These are phyloP conservation scores for Machaerirhynchus nigripectus DNA, from an alignment of 2,113 vertebrate species.

Conservation along the genomic window DNA sequence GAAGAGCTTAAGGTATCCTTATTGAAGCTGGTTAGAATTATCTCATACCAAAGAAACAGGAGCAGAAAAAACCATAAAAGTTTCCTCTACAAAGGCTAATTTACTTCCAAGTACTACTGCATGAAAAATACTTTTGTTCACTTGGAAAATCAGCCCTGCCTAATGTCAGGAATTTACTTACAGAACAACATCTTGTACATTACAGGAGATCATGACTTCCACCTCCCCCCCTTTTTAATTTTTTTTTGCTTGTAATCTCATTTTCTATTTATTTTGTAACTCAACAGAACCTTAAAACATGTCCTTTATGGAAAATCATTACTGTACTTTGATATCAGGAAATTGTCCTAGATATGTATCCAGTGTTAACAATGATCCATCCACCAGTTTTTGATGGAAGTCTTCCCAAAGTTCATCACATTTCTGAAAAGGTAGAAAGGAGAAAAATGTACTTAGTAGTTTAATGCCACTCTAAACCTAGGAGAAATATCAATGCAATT, in stretches of 20 bases:
- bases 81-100: neutral
- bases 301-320: neutral
- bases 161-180: neutral
- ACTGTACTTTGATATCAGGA: constrained; percentile 93
- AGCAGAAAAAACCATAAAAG: neutral
- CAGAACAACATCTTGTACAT: neutral
- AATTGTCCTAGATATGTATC: constrained; percentile 93
- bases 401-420: constrained; percentile 96
- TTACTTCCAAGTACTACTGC: neutral
- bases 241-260: neutral
- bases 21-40: neutral
- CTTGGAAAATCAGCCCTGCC: neutral
- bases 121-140: neutral
- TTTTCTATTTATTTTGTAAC: neutral
- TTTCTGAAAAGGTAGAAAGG: constrained; percentile 77
- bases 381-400: constrained; percentile 96
- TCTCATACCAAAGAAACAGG: neutral
- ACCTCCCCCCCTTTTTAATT: neutral
- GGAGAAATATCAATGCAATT: neutral
- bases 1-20: neutral
- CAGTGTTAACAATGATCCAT: constrained; percentile 89
- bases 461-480: neutral
- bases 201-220: neutral
- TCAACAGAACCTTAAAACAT: neutral
- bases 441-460: neutral